Evolutionary conservation across 2,888 invertebrate genomes (phyloP).

Genomic region (Drosophila koepferae): DNA sequence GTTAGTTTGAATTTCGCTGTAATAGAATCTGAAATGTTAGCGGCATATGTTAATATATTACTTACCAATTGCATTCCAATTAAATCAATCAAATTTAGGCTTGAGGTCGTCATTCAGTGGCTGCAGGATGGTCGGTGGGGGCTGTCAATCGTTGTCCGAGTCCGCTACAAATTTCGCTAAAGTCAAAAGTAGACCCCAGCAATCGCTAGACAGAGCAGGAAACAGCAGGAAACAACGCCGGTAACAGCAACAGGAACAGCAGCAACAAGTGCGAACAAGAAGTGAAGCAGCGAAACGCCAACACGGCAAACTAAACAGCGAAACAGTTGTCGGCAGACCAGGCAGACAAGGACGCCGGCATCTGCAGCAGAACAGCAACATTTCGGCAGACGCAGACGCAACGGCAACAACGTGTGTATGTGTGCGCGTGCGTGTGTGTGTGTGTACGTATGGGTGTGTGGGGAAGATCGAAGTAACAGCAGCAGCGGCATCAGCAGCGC

Average conservation of each 20-base stretch:
- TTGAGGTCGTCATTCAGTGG: background rate
- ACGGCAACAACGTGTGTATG: conserved; percentile 35
- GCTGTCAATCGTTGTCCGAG: background rate
- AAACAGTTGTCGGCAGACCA: conserved; percentile 32
- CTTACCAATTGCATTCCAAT: conserved; percentile 31
- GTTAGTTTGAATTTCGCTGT: conserved; percentile 14
- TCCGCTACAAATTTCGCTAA: conserved; percentile 68
- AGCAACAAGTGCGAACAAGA: conserved; percentile 61
- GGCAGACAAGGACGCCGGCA: conserved; percentile 25
- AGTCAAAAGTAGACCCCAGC: conserved; percentile 67
- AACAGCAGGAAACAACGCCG: conserved; percentile 60
- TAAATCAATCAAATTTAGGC: background rate
- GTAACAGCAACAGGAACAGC: conserved; percentile 60
- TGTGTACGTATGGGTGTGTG: conserved; percentile 15
- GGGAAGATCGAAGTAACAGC: conserved; percentile 50
- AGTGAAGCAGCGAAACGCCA: conserved; percentile 63
- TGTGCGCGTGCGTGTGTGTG: background rate
- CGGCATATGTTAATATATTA: background rate
- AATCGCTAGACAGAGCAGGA: conserved; percentile 54
- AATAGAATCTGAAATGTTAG: conserved; percentile 33
- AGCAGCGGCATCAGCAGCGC: conserved; percentile 54
- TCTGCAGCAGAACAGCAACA: conserved; percentile 33
- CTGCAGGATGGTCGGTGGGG: too few relatives aligned
- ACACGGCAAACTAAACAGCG: conserved; percentile 63
- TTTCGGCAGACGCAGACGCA: conserved; percentile 22